These are phyloP conservation scores for Henricia sp. DNA, from an alignment of 53 echinoderm and acorn worm species.

Conservation along the genomic window DNA sequence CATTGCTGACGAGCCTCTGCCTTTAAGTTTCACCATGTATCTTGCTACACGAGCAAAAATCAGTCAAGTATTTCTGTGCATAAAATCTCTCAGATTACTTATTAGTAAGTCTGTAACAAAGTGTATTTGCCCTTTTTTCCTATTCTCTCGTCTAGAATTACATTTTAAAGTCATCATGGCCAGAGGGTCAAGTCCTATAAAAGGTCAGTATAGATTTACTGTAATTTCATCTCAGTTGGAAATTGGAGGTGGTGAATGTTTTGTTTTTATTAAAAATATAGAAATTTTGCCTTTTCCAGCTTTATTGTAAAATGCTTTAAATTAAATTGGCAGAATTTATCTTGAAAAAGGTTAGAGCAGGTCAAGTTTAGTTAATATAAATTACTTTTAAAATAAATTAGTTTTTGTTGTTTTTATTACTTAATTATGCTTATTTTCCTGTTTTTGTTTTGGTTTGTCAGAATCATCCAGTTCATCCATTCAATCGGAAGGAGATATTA, in stretches of 20 bases:
- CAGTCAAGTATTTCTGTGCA: too few species aligned
- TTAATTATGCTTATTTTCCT: too few species aligned
- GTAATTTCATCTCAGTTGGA: too few species aligned
- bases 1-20: too few species aligned
- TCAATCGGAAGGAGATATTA: slow-evolving; percentile 55
- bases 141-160: slow-evolving; percentile 72
- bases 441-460: slow-evolving; percentile 31
- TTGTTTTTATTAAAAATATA: neutral
- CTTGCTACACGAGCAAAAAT: too few species aligned
- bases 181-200: slow-evolving; percentile 86
- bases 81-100: too few species aligned
- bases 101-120: neutral
- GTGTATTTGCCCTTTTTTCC: neutral
- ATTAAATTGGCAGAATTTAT: neutral
- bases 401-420: too few species aligned
- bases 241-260: neutral
- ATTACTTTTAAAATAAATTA: too few species aligned
- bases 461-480: slow-evolving; percentile 69
- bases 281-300: neutral
- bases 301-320: neutral
- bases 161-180: slow-evolving; percentile 97
- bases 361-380: too few species aligned
- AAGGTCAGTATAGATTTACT: slow-evolving; percentile 67
- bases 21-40: too few species aligned
- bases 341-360: neutral